Percentiles rank a stretch among this genome's conserved stretches.
Conservation (phyloP, 2,797 vertebrate genomes). For the Momotus momota region DNA sequence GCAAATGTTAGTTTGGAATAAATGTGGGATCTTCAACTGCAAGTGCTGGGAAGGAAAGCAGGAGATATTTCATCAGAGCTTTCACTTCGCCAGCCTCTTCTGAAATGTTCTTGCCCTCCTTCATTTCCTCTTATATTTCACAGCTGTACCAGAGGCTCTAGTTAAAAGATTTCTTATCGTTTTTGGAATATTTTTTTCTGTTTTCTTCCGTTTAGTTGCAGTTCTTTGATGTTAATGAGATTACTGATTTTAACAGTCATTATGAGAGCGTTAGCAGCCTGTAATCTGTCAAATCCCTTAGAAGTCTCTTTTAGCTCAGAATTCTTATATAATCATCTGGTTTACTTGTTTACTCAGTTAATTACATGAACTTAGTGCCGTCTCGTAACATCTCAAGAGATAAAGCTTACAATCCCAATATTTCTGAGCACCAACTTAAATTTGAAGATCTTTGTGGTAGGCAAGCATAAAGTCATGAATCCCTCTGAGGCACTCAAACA, state of each 20-base stretch:
- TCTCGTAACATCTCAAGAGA: neutral
- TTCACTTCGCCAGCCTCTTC: neutral
- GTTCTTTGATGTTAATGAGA: slow-evolving; percentile 18
- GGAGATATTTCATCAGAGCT: neutral
- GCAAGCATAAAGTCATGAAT: neutral
- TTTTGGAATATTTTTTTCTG: neutral
- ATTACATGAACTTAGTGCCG: neutral
- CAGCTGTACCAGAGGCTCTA: neutral
- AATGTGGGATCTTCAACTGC: neutral
- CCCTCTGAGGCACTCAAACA: neutral
- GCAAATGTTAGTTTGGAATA: neutral
- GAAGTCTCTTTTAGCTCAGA: neutral
- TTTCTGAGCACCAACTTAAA: neutral
- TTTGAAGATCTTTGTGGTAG: neutral
- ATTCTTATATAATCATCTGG: neutral
- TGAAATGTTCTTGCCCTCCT: neutral
- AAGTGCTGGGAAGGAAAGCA: neutral
- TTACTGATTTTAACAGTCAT: slow-evolving; percentile 43
- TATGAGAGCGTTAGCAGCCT: slow-evolving; percentile 14
- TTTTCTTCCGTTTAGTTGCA: neutral
- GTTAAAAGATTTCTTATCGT: neutral
- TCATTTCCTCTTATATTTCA: neutral
- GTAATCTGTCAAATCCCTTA: slow-evolving; percentile 53
- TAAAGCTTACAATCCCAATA: neutral
- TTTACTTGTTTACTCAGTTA: neutral